These are phyloP conservation scores for Lanius collurio DNA, from an alignment of 2,113 vertebrate species.

Conservation along the genomic window DNA sequence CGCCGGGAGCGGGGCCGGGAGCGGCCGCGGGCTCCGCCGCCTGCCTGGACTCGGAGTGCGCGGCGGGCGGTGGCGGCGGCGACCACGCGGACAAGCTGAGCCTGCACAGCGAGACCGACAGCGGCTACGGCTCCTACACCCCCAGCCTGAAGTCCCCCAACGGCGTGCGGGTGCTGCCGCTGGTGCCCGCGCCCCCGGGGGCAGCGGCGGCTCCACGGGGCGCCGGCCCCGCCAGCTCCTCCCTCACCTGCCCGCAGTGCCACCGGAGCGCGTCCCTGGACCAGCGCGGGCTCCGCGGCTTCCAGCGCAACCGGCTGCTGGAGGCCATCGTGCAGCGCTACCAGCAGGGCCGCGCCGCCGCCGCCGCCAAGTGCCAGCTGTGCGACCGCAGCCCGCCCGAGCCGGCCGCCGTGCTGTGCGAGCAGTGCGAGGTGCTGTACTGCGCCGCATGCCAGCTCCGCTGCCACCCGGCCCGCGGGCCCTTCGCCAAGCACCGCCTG, in stretches of 20 bases:
- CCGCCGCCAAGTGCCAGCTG: slow-evolving; percentile 79
- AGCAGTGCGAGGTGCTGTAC: slow-evolving; percentile 95
- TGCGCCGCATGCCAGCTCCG: slow-evolving; percentile 90
- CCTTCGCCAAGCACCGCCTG: slow-evolving; percentile 92
- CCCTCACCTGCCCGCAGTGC: slow-evolving; percentile 92
- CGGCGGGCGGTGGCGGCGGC: slow-evolving; percentile 28
- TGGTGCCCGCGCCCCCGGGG: slow-evolving; percentile 68
- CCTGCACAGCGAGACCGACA: slow-evolving; percentile 94
- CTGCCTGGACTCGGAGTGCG: slow-evolving; percentile 10
- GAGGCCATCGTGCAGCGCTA: slow-evolving; percentile 91
- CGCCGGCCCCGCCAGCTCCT: slow-evolving; percentile 13
- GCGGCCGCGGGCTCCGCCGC: neutral
- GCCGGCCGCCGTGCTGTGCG: slow-evolving; percentile 85
- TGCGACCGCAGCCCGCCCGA: slow-evolving; percentile 82
- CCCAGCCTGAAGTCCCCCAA: slow-evolving; percentile 93
- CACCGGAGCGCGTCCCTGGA: slow-evolving; percentile 95
- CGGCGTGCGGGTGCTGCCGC: slow-evolving; percentile 89
- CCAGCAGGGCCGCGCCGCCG: slow-evolving; percentile 75
- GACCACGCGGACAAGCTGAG: slow-evolving; percentile 91
- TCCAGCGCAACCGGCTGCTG: slow-evolving; percentile 91
- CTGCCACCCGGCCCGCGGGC: slow-evolving; percentile 93
- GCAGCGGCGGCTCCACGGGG: slow-evolving; percentile 17
- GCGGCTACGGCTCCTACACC: slow-evolving; percentile 95
- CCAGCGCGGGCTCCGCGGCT: slow-evolving; percentile 90
- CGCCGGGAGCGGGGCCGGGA: neutral